phyloP scores from a whole-genome alignment of 2,113 vertebrate species.

The Glaucidium brasilianum region DNA sequence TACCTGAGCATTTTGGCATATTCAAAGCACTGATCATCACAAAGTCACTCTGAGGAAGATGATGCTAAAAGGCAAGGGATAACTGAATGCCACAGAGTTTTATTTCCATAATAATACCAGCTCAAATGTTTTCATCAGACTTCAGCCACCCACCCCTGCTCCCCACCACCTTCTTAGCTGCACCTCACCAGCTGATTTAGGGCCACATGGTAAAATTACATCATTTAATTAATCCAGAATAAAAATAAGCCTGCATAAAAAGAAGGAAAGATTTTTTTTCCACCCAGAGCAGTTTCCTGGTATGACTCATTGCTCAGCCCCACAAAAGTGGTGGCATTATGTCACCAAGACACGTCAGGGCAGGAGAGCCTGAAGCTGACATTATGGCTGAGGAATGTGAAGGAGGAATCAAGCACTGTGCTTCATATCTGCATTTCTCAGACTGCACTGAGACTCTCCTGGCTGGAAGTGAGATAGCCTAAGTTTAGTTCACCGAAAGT shows the following conservation, averaged over 20 bases:
- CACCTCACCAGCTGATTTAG: background rate
- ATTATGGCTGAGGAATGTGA: background rate
- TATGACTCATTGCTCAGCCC: background rate
- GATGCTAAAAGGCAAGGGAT: background rate
- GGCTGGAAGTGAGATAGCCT: background rate
- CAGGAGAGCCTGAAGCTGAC: background rate
- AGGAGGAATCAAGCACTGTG: background rate
- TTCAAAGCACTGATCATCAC: background rate
- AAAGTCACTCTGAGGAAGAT: background rate
- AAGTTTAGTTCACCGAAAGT: background rate
- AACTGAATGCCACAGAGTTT: background rate
- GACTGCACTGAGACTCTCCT: background rate
- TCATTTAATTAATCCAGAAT: background rate
- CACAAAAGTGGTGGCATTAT: background rate
- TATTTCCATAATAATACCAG: background rate
- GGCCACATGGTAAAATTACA: background rate
- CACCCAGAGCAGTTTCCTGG: background rate
- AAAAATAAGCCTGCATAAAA: background rate
- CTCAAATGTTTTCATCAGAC: background rate
- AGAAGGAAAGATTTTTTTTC: background rate
- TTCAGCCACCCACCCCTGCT: background rate
- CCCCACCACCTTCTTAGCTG: background rate
- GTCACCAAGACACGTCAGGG: rapidly evolving
- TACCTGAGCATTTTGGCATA: background rate
- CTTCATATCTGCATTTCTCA: background rate